Evolutionary conservation across 2,888 invertebrate genomes (phyloP).

Genomic region (Hyppa rectilinea): DNA sequence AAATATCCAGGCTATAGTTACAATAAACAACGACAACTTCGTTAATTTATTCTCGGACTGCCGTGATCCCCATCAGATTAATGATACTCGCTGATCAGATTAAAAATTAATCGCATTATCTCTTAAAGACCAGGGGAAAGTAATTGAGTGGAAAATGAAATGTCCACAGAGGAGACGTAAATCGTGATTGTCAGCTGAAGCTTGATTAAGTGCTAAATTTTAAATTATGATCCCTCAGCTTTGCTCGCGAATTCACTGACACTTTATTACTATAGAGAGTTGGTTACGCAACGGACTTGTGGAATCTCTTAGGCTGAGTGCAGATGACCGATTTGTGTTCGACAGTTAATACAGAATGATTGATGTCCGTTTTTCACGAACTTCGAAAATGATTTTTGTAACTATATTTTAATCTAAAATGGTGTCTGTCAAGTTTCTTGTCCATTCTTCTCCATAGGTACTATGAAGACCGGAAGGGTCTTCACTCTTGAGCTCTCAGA

Average conservation of each 20-base stretch:
- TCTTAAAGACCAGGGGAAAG: constrained; percentile 77
- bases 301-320: constrained; percentile 39
- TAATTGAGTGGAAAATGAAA: constrained; percentile 85
- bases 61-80: constrained; percentile 55
- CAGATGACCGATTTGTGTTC: constrained; percentile 3
- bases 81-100: constrained; percentile 74
- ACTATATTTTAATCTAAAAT: too few relatives aligned
- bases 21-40: constrained; percentile 74
- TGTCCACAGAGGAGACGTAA: constrained; percentile 79
- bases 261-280: constrained; percentile 56
- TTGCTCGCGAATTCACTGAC: constrained; percentile 66
- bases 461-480: too few relatives aligned
- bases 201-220: constrained; percentile 89
- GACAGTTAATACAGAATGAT: not conserved
- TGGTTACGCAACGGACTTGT: constrained; percentile 32
- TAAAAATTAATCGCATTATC: constrained; percentile 84
- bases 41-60: constrained; percentile 68
- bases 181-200: constrained; percentile 84
- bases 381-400: too few relatives aligned
- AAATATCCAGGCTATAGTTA: constrained; percentile 67
- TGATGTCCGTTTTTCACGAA: not conserved
- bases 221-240: constrained; percentile 82
- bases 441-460: too few relatives aligned
- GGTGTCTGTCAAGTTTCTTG: too few relatives aligned
- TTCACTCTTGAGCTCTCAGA: too few relatives aligned